Percentiles rank a stretch among this genome's conserved stretches.
phyloP scores from a whole-genome alignment of 2,797 vertebrate genomes.

The Anabacerthia variegaticeps region DNA sequence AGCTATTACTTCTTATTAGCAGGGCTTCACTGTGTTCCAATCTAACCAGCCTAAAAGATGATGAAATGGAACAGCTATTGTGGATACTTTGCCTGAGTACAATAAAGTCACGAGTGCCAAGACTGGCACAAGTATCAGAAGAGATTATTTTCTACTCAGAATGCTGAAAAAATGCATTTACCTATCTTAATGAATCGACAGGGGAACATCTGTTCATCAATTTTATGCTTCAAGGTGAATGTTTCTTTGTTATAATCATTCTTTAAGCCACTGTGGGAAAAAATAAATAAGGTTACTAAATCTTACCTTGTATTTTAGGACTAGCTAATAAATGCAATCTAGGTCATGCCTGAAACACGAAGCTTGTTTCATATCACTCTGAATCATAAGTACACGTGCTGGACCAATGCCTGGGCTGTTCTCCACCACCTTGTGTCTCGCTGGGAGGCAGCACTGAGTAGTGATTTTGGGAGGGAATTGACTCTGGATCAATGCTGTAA shows the following conservation, averaged over 20 bases:
- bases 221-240: slow-evolving; percentile 99
- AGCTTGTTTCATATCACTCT: slow-evolving; percentile 36
- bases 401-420: slow-evolving; percentile 36
- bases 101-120: slow-evolving; percentile 63
- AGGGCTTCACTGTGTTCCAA: slow-evolving; percentile 30
- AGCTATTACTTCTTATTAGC: slow-evolving; percentile 20
- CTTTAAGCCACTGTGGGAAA: slow-evolving; percentile 92
- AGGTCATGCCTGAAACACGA: slow-evolving; percentile 57
- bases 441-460: slow-evolving; percentile 15
- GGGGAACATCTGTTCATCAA: slow-evolving; percentile 99
- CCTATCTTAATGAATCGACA: slow-evolving; percentile 99
- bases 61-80: slow-evolving; percentile 56
- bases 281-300: slow-evolving; percentile 74
- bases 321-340: slow-evolving; percentile 58
- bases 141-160: slow-evolving; percentile 66
- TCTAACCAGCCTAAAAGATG: slow-evolving; percentile 41
- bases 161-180: slow-evolving; percentile 79
- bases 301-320: slow-evolving; percentile 68
- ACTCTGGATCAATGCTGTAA: not conserved
- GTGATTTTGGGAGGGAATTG: not conserved
- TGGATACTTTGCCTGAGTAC: slow-evolving; percentile 52
- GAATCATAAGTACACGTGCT: slow-evolving; percentile 23
- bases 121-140: slow-evolving; percentile 50
- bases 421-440: not conserved
- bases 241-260: slow-evolving; percentile 99